phyloP scores from a whole-genome alignment of 2,113 vertebrate species.

The Dasypus novemcinctus region DNA sequence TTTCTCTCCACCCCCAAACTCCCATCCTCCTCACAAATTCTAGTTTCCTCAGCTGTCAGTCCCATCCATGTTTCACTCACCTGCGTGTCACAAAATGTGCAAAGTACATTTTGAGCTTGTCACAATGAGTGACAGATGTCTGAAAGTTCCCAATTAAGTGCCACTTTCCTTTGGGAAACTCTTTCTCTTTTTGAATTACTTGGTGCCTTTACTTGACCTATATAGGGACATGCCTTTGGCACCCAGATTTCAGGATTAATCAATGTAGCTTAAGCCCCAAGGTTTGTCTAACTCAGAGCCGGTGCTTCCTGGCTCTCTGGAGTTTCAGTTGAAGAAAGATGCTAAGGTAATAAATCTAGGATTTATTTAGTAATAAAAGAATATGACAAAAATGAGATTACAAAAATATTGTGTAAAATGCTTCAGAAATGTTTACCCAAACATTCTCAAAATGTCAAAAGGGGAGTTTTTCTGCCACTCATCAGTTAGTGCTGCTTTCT shows the following conservation, averaged over 20 bases:
- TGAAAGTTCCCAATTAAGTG: conserved; percentile 55
- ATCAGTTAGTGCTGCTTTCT: background rate
- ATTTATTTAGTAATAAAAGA: background rate
- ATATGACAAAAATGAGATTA: background rate
- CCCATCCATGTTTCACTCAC: background rate
- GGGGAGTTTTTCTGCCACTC: background rate
- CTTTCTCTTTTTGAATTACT: background rate
- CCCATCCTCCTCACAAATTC: background rate
- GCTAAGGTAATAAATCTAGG: background rate
- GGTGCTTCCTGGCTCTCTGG: background rate
- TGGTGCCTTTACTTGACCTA: conserved; percentile 7
- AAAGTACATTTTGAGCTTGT: background rate
- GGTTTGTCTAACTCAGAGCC: background rate
- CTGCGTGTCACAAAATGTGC: background rate
- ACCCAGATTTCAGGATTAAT: background rate
- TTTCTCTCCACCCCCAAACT: background rate
- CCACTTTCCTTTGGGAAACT: conserved; percentile 22
- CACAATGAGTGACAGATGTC: conserved; percentile 55
- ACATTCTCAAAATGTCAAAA: background rate
- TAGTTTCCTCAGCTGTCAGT: background rate
- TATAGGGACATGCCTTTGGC: conserved; percentile 14
- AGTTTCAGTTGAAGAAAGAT: background rate
- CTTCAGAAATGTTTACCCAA: background rate
- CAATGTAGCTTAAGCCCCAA: background rate
- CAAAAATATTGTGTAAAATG: background rate